Conservation (phyloP, 1,140 invertebrate genomes). For the Apis laboriosa region DNA sequence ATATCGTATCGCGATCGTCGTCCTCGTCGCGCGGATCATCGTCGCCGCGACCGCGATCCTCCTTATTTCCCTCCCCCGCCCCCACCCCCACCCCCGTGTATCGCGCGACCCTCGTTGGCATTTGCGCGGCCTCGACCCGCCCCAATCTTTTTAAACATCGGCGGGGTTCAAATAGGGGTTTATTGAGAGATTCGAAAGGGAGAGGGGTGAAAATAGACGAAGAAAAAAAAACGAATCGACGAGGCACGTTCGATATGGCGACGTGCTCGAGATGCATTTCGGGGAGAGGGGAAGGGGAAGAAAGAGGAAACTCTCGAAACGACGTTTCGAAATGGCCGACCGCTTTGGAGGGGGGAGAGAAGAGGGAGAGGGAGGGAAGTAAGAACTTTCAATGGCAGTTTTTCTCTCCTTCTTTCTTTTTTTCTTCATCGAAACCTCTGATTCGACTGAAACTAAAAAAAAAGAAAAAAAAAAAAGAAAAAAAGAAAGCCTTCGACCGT, state of each 20-base stretch:
- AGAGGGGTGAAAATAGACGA: slow-evolving; percentile 1
- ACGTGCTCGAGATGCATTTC: slow-evolving; percentile 17
- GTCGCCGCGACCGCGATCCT: not conserved
- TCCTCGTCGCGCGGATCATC: not conserved
- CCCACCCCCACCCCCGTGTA: no score
- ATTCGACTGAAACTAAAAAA: no score
- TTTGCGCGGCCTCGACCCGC: not conserved
- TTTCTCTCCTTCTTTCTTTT: not conserved
- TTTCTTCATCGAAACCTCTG: no score
- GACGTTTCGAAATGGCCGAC: slow-evolving; percentile 42
- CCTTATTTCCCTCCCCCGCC: not conserved
- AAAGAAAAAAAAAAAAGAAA: no score
- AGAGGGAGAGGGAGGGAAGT: slow-evolving; percentile 52
- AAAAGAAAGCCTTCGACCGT: slow-evolving; percentile 7
- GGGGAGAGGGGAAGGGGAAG: slow-evolving; percentile 8
- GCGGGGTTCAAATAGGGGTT: slow-evolving; percentile 5
- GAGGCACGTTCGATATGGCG: slow-evolving; percentile 16
- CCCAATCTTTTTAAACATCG: not conserved
- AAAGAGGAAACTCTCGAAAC: slow-evolving; percentile 32
- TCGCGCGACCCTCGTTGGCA: not conserved
- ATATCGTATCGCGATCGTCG: not conserved
- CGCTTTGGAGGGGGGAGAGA: slow-evolving; percentile 29
- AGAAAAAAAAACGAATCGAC: slow-evolving; percentile 23
- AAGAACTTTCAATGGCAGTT: slow-evolving; percentile 60
- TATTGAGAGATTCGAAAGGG: not conserved